Percentiles rank a stretch among this genome's conserved stretches.
Evolutionary conservation across 1,140 invertebrate species (phyloP).

Genomic region (Drosophila mayri): DNA sequence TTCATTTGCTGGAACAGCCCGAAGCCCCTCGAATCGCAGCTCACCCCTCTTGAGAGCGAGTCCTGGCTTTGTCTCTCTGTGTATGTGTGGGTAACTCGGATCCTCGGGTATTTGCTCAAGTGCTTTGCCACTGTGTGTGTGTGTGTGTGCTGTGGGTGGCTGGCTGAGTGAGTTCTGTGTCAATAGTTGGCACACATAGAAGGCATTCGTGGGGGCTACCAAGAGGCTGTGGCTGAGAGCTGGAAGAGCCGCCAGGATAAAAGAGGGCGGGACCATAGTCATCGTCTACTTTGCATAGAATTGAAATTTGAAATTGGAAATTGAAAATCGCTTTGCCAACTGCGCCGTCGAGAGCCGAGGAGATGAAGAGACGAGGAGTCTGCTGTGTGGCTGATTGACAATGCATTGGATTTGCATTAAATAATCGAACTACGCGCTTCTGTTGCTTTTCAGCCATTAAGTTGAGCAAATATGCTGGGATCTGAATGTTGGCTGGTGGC

Average conservation of each 20-base stretch:
- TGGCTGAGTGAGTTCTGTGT: slow-evolving; percentile 60
- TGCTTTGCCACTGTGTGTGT: slow-evolving; percentile 55
- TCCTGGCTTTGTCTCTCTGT: slow-evolving; percentile 53
- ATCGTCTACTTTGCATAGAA: slow-evolving; percentile 73
- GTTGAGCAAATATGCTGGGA: slow-evolving; percentile 56
- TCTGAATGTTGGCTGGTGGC: background rate
- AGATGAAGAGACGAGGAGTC: slow-evolving; percentile 24
- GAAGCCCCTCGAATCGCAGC: background rate
- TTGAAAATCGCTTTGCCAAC: slow-evolving; percentile 74
- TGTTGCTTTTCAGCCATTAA: slow-evolving; percentile 63
- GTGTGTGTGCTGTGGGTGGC: slow-evolving; percentile 13
- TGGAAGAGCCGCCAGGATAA: background rate
- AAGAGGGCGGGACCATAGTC: slow-evolving; percentile 17
- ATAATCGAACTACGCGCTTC: slow-evolving; percentile 69
- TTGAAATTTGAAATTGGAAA: slow-evolving; percentile 78
- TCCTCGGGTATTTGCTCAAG: slow-evolving; percentile 68
- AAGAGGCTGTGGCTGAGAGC: background rate
- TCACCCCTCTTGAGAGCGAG: slow-evolving; percentile 7
- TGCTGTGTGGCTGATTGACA: slow-evolving; percentile 62
- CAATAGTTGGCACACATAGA: slow-evolving; percentile 76
- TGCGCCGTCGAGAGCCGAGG: slow-evolving; percentile 28
- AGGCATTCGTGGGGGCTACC: slow-evolving; percentile 34
- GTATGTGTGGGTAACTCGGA: slow-evolving; percentile 19
- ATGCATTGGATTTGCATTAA: slow-evolving; percentile 77
- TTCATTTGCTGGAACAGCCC: slow-evolving; percentile 30